phyloP scores from a whole-genome alignment of 1,140 invertebrate species.

The Delia radicum region DNA sequence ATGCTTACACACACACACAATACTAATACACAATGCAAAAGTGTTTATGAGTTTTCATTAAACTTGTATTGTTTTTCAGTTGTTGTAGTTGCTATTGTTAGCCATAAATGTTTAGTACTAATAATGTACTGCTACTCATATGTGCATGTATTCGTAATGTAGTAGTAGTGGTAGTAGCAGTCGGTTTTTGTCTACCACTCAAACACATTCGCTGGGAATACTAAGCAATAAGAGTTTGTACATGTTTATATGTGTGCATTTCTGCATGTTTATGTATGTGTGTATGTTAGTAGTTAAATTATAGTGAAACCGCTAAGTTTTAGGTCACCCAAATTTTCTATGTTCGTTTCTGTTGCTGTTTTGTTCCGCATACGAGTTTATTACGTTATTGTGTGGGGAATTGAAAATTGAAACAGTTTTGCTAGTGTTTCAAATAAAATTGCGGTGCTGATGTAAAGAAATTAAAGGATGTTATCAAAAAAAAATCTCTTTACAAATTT shows the following conservation, averaged over 20 bases:
- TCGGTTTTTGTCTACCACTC: not conserved
- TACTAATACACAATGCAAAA: not conserved
- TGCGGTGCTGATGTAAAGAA: too few relatives aligned
- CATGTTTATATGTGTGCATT: not conserved
- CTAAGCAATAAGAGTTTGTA: not conserved
- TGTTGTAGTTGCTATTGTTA: not conserved
- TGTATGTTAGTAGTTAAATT: not conserved
- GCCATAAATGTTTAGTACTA: not conserved
- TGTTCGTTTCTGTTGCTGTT: not conserved
- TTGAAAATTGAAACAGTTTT: not conserved
- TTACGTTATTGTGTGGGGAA: not conserved
- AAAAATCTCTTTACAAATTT: too few relatives aligned
- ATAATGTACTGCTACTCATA: not conserved
- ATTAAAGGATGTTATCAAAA: too few relatives aligned
- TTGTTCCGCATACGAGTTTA: not conserved
- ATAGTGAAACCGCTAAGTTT: not conserved
- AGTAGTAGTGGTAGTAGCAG: too few relatives aligned
- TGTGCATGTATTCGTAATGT: not conserved
- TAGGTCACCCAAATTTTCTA: not conserved
- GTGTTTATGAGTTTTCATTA: conserved; percentile 4
- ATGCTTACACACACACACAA: too few relatives aligned
- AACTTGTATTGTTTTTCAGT: not conserved
- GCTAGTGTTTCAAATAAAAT: too few relatives aligned
- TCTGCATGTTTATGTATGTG: not conserved
- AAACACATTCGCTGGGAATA: not conserved